Percentiles rank a stretch among this genome's conserved stretches.
Conservation (phyloP, 1,140 invertebrate genomes). For the Aphaenogaster floridana region DNA sequence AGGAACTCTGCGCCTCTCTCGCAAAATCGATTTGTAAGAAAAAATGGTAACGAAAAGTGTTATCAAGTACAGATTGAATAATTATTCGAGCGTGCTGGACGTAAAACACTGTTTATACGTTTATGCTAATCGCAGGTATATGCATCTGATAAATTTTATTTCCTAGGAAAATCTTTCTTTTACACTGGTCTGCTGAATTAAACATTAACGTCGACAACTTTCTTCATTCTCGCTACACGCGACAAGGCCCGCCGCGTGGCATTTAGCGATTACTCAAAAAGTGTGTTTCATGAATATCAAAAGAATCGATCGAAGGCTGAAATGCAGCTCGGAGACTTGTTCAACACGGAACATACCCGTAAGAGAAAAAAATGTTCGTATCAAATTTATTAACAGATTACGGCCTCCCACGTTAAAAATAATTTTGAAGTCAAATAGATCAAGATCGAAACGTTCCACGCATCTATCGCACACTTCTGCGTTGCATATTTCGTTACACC, state of each 20-base stretch:
- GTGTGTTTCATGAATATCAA: slow-evolving; percentile 50
- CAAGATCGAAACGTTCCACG: background rate
- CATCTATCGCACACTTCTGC: background rate
- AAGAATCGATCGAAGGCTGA: background rate
- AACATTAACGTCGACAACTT: slow-evolving; percentile 12
- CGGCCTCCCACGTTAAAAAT: background rate
- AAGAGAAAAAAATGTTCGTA: background rate
- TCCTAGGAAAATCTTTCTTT: slow-evolving; percentile 5
- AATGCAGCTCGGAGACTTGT: slow-evolving; percentile 2
- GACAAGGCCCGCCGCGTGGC: background rate
- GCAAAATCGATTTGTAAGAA: background rate
- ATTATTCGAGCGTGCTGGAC: background rate
- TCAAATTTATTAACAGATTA: slow-evolving; percentile 23
- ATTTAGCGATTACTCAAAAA: slow-evolving; percentile 33
- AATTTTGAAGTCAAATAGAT: slow-evolving; percentile 3
- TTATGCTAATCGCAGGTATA: background rate
- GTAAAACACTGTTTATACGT: background rate
- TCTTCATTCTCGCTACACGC: slow-evolving; percentile 13
- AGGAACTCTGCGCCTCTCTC: background rate
- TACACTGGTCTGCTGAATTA: slow-evolving; percentile 23
- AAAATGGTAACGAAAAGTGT: background rate
- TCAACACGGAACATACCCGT: background rate
- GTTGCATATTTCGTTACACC: background rate
- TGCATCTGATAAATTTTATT: slow-evolving; percentile 18
- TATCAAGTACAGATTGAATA: background rate